Conservation (phyloP, 2,797 vertebrate species). For the Eulemur rubriventer region DNA sequence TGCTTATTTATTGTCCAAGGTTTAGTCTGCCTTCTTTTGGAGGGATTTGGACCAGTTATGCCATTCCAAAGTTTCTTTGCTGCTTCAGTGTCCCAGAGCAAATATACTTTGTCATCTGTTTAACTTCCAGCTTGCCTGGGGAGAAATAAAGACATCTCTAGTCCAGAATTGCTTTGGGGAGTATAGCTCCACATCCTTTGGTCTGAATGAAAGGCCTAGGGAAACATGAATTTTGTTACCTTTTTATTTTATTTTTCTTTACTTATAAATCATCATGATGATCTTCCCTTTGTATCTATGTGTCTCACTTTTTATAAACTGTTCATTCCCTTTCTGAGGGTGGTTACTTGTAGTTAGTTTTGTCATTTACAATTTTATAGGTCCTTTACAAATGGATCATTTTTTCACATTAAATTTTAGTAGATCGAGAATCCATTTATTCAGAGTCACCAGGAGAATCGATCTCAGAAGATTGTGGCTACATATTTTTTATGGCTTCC, state of each 20-base stretch:
- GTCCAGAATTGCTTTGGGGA: constrained; percentile 71
- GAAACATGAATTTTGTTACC: constrained; percentile 76
- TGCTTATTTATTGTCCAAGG: background rate
- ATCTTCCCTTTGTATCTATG: constrained; percentile 41
- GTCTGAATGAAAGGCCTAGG: constrained; percentile 70
- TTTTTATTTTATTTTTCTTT: constrained; percentile 76
- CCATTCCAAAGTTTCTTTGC: constrained; percentile 56
- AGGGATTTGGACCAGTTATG: constrained; percentile 37
- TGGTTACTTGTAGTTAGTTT: constrained; percentile 66
- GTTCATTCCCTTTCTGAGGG: constrained; percentile 58
- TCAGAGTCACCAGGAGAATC: constrained; percentile 53
- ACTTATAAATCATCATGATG: constrained; percentile 70
- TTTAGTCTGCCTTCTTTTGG: background rate
- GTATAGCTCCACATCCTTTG: constrained; percentile 62
- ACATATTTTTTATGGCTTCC: constrained; percentile 57
- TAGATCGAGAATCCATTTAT: constrained; percentile 69
- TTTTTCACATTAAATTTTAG: constrained; percentile 74
- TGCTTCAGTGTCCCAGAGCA: constrained; percentile 64
- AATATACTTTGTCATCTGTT: constrained; percentile 68
- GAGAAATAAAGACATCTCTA: constrained; percentile 74
- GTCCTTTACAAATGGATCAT: constrained; percentile 64
- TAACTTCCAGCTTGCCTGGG: constrained; percentile 70
- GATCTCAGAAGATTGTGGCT: constrained; percentile 55
- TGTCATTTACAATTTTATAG: constrained; percentile 48
- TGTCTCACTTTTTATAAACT: constrained; percentile 59